These are phyloP conservation scores for Calycopis cecrops DNA, from an alignment of 1,140 invertebrate genomes.

Conservation along the genomic window DNA sequence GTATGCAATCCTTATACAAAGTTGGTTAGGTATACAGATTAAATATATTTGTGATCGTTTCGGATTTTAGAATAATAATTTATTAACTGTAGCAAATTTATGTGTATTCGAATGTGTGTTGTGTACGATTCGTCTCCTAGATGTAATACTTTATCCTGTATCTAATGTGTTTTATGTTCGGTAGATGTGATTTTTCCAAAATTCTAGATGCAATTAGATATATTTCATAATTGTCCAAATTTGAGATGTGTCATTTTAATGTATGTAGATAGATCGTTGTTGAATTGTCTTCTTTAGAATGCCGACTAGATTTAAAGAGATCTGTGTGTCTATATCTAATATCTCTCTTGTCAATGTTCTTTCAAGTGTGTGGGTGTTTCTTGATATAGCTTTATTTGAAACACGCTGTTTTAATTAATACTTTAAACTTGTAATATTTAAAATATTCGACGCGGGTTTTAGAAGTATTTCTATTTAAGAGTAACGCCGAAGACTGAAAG, in stretches of 20 bases:
- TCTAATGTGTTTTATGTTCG: conserved; percentile 46
- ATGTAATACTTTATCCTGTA: conserved; percentile 53
- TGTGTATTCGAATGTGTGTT: conserved; percentile 50
- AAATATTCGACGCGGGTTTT: conserved; percentile 69
- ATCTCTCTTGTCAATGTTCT: conserved; percentile 33
- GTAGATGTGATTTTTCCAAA: conserved; percentile 54
- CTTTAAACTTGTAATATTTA: conserved; percentile 30
- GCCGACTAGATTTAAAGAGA: conserved; percentile 36
- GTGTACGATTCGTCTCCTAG: conserved; percentile 57
- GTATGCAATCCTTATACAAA: conserved; percentile 62
- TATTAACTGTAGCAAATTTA: conserved; percentile 38
- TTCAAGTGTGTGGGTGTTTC: conserved; percentile 40
- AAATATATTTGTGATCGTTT: conserved; percentile 63
- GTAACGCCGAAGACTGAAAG: conserved; percentile 73
- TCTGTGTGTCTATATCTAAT: conserved; percentile 45
- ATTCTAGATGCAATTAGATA: conserved; percentile 46
- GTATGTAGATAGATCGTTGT: conserved; percentile 43
- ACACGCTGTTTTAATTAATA: conserved; percentile 43
- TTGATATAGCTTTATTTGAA: conserved; percentile 39
- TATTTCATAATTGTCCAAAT: conserved; percentile 47
- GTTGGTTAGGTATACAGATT: conserved; percentile 60
- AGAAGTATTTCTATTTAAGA: conserved; percentile 71
- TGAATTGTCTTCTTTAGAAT: conserved; percentile 43
- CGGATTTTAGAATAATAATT: conserved; percentile 49
- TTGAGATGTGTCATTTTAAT: conserved; percentile 40